Percentiles rank a stretch among this genome's conserved stretches.
These are phyloP conservation scores for Hyaena hyaena DNA, from an alignment of 2,113 vertebrate genomes.

Conservation along the genomic window DNA sequence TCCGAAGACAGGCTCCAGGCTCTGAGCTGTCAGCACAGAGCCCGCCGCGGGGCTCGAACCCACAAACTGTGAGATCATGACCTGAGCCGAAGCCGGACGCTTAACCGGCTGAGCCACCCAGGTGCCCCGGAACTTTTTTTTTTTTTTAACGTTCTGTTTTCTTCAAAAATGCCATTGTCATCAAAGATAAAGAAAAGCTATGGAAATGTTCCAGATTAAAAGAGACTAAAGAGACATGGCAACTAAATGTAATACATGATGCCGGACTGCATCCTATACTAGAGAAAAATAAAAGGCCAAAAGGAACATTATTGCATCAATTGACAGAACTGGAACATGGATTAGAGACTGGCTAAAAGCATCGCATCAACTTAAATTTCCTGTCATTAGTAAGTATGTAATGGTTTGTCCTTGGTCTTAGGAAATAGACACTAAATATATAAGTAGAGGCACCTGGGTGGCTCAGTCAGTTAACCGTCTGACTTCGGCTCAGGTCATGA, in stretches of 20 bases:
- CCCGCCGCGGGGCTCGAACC: too few species aligned
- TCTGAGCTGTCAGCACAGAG: too few species aligned
- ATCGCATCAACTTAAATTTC: background rate
- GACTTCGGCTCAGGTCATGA: too few species aligned
- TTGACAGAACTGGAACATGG: background rate
- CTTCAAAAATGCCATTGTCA: background rate
- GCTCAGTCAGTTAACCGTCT: too few species aligned
- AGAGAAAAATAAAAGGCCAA: background rate
- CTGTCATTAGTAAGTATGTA: background rate
- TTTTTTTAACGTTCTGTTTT: background rate
- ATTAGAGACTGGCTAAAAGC: background rate
- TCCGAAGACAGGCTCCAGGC: too few species aligned
- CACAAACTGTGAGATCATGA: too few species aligned
- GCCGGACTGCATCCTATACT: background rate
- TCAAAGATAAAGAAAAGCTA: background rate
- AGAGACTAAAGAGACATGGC: background rate
- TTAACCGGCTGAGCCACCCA: too few species aligned
- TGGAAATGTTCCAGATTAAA: conserved; percentile 11
- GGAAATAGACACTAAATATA: background rate
- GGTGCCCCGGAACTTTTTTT: background rate
- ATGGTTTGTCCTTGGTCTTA: background rate
- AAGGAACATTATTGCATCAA: background rate
- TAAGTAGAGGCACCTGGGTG: too few species aligned
- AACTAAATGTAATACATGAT: background rate
- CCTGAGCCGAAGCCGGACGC: too few species aligned